Base-by-base conservation (phyloP, 2,888 invertebrate genomes). In the Chrysolina haemoptera region DNA sequence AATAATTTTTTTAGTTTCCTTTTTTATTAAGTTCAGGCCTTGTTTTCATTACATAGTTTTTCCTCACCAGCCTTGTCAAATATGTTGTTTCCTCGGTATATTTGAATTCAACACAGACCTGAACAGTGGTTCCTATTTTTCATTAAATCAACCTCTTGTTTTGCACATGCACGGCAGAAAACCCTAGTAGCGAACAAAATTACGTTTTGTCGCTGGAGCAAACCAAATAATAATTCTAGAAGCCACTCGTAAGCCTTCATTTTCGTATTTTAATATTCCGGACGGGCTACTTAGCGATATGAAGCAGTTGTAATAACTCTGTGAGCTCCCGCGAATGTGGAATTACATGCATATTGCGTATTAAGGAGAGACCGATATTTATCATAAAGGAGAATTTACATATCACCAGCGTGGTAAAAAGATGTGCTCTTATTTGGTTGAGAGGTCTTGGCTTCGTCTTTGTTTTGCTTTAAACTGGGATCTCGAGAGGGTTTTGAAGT, bases 341-440 rank as follows among this genome's bases (percentile, higher is more conserved):
- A 82, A 83, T 84, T 84, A 83, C 82, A 84, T 83, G 83, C 83
- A 84, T 83, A 84, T 84, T 84, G 84, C 84, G 79, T 83, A 82
- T 83, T 82, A 83, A 80, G 81, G 79, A 66, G 76, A 76, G 79
- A 72, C 79, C 78, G 75, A 81, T 84, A 84, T 85, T 85, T 83
- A 84, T 84, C 84, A 84, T 84, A 77, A 85, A 80, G 50, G 82
- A 78, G 81, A 84, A 84, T 85, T 85, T 84, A 82, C 85, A 84
- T 85, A 82, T 80, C 80, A 75, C 53, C 48, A 66, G 59, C 59
- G 59, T 18, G 9, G 62, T 62, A 66, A 35, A 59, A 59, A n/a
- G 59, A 59, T 14, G 59, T 12, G 14, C 35, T 59, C 35, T 59
- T 27, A 59, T 35, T n/a, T 59, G 59, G n/a, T 27, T 14, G 22